phyloP scores from a whole-genome alignment of 2,113 vertebrate species.

The Scomber japonicus region DNA sequence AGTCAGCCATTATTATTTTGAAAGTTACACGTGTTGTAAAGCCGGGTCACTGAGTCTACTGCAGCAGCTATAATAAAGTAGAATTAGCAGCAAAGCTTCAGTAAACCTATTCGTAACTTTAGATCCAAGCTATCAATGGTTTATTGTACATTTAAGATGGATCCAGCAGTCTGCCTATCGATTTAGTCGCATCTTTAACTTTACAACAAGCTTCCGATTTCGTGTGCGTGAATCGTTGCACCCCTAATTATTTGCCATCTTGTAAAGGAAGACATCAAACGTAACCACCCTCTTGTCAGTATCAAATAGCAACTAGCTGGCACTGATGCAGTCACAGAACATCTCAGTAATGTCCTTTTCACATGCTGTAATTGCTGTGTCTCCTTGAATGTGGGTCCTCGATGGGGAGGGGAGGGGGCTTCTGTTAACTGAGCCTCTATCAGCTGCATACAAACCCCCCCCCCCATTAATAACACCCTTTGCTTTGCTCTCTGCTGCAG shows the following conservation, averaged over 20 bases:
- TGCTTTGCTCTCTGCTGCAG: slow-evolving; percentile 24
- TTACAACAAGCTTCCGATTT: too few species aligned
- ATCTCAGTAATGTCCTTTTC: slow-evolving; percentile 37
- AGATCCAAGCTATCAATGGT: too few species aligned
- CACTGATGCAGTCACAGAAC: slow-evolving; percentile 24
- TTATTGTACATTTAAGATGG: too few species aligned
- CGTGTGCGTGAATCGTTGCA: too few species aligned
- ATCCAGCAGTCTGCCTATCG: too few species aligned
- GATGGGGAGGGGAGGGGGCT: not conserved
- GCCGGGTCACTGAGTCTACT: too few species aligned
- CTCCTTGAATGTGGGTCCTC: slow-evolving; percentile 14
- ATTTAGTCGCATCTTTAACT: too few species aligned
- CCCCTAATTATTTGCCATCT: not conserved
- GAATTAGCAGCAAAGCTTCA: too few species aligned
- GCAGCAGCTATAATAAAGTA: too few species aligned
- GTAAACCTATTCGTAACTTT: too few species aligned
- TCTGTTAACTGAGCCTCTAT: slow-evolving; percentile 45
- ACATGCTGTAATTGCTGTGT: slow-evolving; percentile 47
- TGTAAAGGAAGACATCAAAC: slow-evolving; percentile 25
- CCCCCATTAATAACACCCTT: slow-evolving; percentile 51
- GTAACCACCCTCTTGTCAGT: slow-evolving; percentile 12
- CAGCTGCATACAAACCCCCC: slow-evolving; percentile 32
- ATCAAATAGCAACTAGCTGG: slow-evolving; percentile 27
- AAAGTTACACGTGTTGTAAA: too few species aligned
- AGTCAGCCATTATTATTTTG: too few species aligned